Percentiles rank a stretch among this genome's conserved stretches.
Conservation (phyloP, 1,140 invertebrate genomes). For the Diorhabda sublineata region DNA sequence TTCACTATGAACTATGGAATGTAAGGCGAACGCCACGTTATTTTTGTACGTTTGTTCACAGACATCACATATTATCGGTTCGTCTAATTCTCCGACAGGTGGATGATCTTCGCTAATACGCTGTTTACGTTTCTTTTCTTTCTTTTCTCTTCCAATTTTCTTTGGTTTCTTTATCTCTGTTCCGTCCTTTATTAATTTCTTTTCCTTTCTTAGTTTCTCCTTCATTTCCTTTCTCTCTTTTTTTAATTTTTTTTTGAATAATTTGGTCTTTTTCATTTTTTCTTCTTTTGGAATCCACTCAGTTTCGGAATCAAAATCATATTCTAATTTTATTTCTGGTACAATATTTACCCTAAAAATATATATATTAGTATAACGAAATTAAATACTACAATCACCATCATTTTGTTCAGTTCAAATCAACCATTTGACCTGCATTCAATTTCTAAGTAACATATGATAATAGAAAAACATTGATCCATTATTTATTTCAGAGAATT, state of each 20-base stretch:
- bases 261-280: constrained; percentile 46
- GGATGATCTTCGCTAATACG: constrained; percentile 44
- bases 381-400: too few relatives aligned
- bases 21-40: constrained; percentile 37
- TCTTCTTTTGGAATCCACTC: constrained; percentile 23
- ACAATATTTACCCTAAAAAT: not conserved
- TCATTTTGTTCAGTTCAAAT: too few relatives aligned
- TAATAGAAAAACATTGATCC: too few relatives aligned
- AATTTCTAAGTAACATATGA: too few relatives aligned
- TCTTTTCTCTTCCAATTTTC: constrained; percentile 13
- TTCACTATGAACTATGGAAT: constrained; percentile 42
- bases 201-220: constrained; percentile 10
- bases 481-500: too few relatives aligned
- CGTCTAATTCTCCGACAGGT: constrained; percentile 49
- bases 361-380: not conserved
- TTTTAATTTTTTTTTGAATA: constrained; percentile 10
- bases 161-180: constrained; percentile 15
- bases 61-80: constrained; percentile 40
- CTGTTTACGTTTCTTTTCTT: constrained; percentile 13
- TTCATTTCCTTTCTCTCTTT: constrained; percentile 3
- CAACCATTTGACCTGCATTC: too few relatives aligned
- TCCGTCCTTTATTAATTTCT: constrained; percentile 1
- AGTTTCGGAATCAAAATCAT: constrained; percentile 12
- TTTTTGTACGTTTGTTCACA: constrained; percentile 41
- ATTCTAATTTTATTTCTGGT: not conserved